phyloP scores from a whole-genome alignment of 2,113 vertebrate genomes.

The Anarrhichthys ocellatus region DNA sequence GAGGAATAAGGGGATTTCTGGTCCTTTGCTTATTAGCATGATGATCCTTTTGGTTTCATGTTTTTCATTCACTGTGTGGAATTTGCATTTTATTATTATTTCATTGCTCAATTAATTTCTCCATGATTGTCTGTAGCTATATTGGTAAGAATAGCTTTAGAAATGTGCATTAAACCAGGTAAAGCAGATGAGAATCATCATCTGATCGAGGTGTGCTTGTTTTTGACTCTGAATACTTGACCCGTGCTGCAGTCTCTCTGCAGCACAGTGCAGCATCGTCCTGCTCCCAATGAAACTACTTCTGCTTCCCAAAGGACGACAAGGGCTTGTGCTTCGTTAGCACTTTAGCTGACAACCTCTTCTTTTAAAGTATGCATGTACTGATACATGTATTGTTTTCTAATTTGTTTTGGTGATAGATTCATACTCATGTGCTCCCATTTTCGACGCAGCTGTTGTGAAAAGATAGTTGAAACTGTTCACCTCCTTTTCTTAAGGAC shows the following conservation, averaged over 20 bases:
- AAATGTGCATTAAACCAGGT: background rate
- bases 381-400: background rate
- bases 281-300: conserved; percentile 39
- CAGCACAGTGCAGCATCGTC: conserved; percentile 52
- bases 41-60: background rate
- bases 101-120: background rate
- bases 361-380: background rate
- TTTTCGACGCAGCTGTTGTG: background rate
- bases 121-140: background rate
- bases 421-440: background rate
- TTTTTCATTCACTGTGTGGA: background rate
- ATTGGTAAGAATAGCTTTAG: background rate
- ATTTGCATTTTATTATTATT: background rate
- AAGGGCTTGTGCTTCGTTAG: conserved; percentile 46
- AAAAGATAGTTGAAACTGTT: background rate
- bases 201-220: background rate
- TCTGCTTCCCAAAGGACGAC: conserved; percentile 28
- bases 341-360: conserved; percentile 24
- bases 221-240: background rate
- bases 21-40: background rate
- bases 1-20: conserved; percentile 26
- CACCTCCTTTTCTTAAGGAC: conserved; percentile 20
- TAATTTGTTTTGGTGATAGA: background rate
- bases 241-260: conserved; percentile 58
- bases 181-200: conserved; percentile 1